Evolutionary conservation across 37 sponge, comb jelly and placozoan species (phyloP).

Genomic region (Geodia barretti): DNA sequence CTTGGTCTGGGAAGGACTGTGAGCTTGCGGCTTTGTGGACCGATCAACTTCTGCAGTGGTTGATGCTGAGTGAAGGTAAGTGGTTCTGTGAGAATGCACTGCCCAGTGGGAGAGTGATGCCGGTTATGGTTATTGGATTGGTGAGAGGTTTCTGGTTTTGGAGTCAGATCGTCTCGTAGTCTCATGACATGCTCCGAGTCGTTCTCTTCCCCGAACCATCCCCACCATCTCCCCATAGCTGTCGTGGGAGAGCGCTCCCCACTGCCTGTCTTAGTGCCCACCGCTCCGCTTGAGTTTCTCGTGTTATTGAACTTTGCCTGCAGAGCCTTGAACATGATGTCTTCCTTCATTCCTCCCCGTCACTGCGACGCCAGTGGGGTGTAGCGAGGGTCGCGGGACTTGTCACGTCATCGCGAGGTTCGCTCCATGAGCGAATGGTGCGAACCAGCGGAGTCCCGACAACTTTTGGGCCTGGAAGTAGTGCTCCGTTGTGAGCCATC

Average conservation of each 20-base stretch:
- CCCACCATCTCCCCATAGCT: conserved; percentile 74
- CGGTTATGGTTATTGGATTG: conserved; percentile 1
- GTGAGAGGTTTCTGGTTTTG: no score
- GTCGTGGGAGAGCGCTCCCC: conserved; percentile 43
- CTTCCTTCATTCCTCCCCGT: conserved; percentile 60
- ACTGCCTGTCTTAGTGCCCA: conserved; percentile 36
- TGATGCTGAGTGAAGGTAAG: no score
- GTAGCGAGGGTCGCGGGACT: conserved; percentile 34
- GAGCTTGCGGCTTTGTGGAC: no score
- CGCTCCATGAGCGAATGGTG: background rate
- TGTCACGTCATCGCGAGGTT: conserved; percentile 52
- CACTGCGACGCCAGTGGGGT: conserved; percentile 43
- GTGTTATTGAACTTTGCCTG: conserved; percentile 60
- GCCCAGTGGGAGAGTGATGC: no score
- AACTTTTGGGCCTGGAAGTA: conserved; percentile 83
- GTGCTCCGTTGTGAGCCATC: conserved; percentile 66
- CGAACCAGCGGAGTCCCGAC: conserved; percentile 58
- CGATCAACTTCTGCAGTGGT: no score
- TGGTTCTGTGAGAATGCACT: no score
- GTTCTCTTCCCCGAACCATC: conserved; percentile 62
- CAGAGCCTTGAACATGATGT: conserved; percentile 63
- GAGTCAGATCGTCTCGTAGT: conserved; percentile 33
- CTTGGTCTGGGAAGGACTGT: no score
- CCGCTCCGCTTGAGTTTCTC: background rate
- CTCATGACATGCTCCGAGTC: conserved; percentile 49